Conservation (phyloP, 2,888 invertebrate species). For the Drosophila incognita region DNA sequence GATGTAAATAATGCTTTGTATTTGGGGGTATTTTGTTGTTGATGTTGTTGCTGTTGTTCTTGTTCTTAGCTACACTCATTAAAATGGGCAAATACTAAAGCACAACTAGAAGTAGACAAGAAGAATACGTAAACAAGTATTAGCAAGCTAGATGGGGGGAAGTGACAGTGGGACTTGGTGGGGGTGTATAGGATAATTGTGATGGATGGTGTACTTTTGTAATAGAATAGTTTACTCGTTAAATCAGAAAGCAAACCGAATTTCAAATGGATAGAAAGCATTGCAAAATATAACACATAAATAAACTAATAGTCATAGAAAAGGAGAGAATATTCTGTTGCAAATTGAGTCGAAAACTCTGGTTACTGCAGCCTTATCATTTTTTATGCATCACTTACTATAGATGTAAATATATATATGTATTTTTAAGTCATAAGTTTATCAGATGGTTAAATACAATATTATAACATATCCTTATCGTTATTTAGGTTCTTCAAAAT, state of each 20-base stretch:
- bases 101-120: slow-evolving; percentile 77
- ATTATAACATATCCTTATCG: background rate
- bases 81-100: slow-evolving; percentile 79
- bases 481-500: background rate
- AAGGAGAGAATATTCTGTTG: slow-evolving; percentile 14
- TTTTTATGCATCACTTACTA: background rate
- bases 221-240: background rate
- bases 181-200: slow-evolving; percentile 1
- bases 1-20: slow-evolving; percentile 64
- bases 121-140: slow-evolving; percentile 74
- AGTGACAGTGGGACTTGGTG: background rate
- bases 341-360: slow-evolving; percentile 58
- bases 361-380: background rate
- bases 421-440: background rate
- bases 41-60: slow-evolving; percentile 43
- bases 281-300: background rate
- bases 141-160: slow-evolving; percentile 67
- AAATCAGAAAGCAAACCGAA: slow-evolving; percentile 23
- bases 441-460: background rate
- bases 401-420: background rate
- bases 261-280: slow-evolving; percentile 17
- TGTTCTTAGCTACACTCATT: slow-evolving; percentile 72
- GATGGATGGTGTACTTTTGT: slow-evolving; percentile 3
- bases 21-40: slow-evolving; percentile 17
- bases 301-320: background rate